Evolutionary conservation across 2,888 invertebrate species (phyloP).

Genomic region (Seladonia tumulorum): DNA sequence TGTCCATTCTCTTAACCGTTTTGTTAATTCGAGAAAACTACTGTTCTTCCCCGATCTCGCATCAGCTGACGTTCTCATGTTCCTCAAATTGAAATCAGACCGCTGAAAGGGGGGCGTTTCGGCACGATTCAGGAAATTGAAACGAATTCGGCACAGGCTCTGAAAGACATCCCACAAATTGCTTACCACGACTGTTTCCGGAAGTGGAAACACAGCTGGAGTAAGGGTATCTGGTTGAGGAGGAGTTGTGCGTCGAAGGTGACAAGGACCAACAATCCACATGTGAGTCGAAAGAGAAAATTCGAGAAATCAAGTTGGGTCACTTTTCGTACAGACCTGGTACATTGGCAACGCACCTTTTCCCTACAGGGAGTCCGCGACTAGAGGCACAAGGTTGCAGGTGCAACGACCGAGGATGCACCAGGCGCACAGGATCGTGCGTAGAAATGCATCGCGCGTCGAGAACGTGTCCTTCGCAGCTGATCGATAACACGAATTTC

Average conservation of each 20-base stretch:
- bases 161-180: neutral
- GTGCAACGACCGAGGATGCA: conserved; percentile 31
- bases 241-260: neutral
- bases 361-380: neutral
- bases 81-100: no score
- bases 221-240: no score
- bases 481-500: conserved; percentile 64
- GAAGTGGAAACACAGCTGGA: neutral
- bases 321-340: neutral
- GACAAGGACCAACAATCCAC: no score
- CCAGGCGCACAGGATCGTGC: conserved; percentile 39
- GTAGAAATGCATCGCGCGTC: conserved; percentile 54
- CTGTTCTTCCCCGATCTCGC: no score
- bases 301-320: neutral
- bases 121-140: no score
- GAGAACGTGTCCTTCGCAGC: conserved; percentile 47
- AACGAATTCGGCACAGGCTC: no score
- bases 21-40: no score
- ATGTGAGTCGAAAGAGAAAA: neutral
- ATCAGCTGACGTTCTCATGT: no score
- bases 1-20: no score
- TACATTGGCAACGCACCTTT: neutral
- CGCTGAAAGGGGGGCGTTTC: neutral
- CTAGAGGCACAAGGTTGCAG: neutral
- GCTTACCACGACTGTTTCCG: neutral